Evolutionary conservation across 2,888 invertebrate genomes (phyloP), one percentile per base, ranked within the genome.

Genomic region (Minunthozetes semirufus): DNA sequence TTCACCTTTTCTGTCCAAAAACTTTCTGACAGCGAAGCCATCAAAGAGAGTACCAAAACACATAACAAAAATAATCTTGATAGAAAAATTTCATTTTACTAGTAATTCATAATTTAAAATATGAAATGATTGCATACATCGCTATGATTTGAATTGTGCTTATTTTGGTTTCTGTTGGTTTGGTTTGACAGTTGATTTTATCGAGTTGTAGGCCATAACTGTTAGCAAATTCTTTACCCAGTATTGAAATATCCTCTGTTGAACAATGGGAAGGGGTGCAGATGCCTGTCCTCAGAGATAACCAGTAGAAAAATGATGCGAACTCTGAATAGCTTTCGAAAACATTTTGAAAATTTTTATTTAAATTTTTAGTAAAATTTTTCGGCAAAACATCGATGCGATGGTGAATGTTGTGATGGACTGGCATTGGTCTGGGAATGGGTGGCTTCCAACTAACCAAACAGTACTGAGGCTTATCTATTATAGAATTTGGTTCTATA

Each of bases 201-300:
- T 15, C 3, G 2, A 59, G 17, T 17, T 59, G 27, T 19, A 68
- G 46, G 0, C 70, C 70, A 29, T 25, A 53, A 19, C 27, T 9
- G 13, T 66, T 19, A 1, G 38, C 33, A 63, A 63, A 63, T 0
- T 6, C 29, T 33, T 63, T 42, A 33, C 63, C 74, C 33, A 77
- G 17, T 48, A 33, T 19, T 38, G 56, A 27, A n/a, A 77, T 74
- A 17, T 77, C 77, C 0, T 72, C 29, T 19, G 59, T 6, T 9
- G 72, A 19, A 33, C 77, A 77, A 17, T 59, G 74, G 15, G 73
- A 71, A 22, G 76, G 76, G 17, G 68, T 72, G 17, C 77, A 77
- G 8, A 74, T 53, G 1, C 76, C 77, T 8, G 72, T 72, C 53
- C 77, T 59, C n/a, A 74, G 29, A 17, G 71, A 70, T 13, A 74